Evolutionary conservation across 2,113 vertebrate genomes (phyloP).

Genomic region (Semnornis frantzii): DNA sequence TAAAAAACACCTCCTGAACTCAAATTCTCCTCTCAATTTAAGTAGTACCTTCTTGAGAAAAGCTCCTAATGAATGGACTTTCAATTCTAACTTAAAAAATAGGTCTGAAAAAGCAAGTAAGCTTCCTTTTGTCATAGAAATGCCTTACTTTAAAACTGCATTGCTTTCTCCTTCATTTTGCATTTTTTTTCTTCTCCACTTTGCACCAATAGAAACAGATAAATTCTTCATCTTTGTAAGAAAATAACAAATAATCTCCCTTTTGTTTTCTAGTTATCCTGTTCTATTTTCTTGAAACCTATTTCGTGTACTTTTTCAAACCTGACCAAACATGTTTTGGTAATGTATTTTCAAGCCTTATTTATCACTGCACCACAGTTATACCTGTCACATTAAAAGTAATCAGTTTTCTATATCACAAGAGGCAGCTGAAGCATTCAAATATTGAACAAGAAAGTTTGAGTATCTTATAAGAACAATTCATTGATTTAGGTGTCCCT

Average conservation of each 20-base stretch:
- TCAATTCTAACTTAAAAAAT: neutral
- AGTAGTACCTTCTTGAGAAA: neutral
- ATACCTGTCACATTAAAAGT: neutral
- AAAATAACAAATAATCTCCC: neutral
- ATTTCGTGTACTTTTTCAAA: slow-evolving; percentile 5
- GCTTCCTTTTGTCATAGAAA: slow-evolving; percentile 23
- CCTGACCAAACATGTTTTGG: neutral
- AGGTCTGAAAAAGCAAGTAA: neutral
- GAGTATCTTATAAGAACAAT: neutral
- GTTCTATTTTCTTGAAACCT: neutral
- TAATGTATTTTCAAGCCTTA: neutral
- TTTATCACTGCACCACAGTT: neutral
- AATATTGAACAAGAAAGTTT: neutral
- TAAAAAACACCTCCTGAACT: neutral
- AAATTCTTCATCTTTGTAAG: neutral
- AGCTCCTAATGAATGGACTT: neutral
- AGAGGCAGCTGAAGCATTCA: neutral
- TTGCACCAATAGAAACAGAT: neutral
- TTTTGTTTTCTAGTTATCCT: neutral
- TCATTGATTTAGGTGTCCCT: neutral
- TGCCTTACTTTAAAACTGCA: neutral
- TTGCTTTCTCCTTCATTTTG: neutral
- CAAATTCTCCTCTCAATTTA: neutral
- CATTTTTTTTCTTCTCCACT: neutral
- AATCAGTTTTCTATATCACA: neutral